These are phyloP conservation scores for Arizona elegans DNA, from an alignment of 2,113 vertebrate genomes.

Conservation along the genomic window DNA sequence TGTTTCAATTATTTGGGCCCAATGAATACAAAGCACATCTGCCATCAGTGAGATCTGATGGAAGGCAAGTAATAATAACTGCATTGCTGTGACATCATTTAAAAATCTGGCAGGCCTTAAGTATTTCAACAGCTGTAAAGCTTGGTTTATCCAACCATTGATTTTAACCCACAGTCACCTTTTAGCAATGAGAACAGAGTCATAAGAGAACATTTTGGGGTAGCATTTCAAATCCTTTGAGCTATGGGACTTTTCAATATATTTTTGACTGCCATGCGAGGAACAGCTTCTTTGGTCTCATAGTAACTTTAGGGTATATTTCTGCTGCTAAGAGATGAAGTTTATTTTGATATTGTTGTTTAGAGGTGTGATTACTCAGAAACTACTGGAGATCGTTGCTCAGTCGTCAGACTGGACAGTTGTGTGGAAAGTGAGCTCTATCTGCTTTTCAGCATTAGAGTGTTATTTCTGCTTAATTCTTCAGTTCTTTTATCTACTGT, in stretches of 20 bases:
- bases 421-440: too few species aligned
- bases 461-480: too few species aligned
- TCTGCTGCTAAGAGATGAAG: slow-evolving; percentile 6
- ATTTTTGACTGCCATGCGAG: not conserved
- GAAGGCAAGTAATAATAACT: slow-evolving; percentile 55
- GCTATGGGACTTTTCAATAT: slow-evolving; percentile 15
- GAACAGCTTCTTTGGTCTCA: slow-evolving; percentile 5
- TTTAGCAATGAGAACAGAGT: slow-evolving; percentile 21
- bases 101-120: slow-evolving; percentile 49
- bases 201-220: slow-evolving; percentile 38
- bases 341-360: slow-evolving; percentile 23
- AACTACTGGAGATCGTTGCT: not conserved
- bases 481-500: too few species aligned
- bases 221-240: slow-evolving; percentile 41
- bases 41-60: slow-evolving; percentile 49
- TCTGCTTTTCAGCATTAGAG: too few species aligned
- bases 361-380: not conserved
- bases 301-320: not conserved
- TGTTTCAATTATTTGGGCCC: slow-evolving; percentile 52
- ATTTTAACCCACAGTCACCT: slow-evolving; percentile 45
- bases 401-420: too few species aligned
- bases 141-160: slow-evolving; percentile 40
- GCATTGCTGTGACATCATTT: slow-evolving; percentile 39
- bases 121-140: slow-evolving; percentile 56
- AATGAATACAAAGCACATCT: slow-evolving; percentile 48